Conservation (phyloP, 2,113 vertebrate species). For the Anolis carolinensis region DNA sequence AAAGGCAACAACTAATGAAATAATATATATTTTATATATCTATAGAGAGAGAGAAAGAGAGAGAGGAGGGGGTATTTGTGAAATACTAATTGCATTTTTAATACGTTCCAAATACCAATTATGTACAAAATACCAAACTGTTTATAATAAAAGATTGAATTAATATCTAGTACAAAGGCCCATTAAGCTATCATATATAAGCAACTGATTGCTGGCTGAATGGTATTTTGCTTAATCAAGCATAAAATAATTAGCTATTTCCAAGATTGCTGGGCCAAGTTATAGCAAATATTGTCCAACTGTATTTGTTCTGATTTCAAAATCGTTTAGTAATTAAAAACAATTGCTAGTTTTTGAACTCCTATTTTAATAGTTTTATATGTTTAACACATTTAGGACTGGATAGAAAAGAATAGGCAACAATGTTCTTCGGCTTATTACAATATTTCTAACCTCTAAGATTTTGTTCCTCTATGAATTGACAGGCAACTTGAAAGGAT, state of each 20-base stretch:
- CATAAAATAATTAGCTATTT: conserved; percentile 65
- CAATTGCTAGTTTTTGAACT: not conserved
- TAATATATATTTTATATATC: not conserved
- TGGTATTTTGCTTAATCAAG: conserved; percentile 47
- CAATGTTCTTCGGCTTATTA: not conserved
- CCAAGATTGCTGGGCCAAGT: conserved; percentile 59
- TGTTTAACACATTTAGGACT: not conserved
- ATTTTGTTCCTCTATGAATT: conserved; percentile 52
- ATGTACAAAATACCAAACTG: conserved; percentile 41
- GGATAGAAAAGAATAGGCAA: not conserved
- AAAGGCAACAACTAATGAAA: conserved; percentile 52
- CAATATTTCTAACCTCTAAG: conserved; percentile 13
- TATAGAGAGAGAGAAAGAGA: not conserved
- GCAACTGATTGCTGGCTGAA: conserved; percentile 65
- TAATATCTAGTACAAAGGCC: conserved; percentile 34
- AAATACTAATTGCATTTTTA: conserved; percentile 61
- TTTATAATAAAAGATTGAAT: conserved; percentile 57
- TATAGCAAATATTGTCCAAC: conserved; percentile 49
- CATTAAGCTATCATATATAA: conserved; percentile 66
- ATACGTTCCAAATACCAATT: conserved; percentile 52
- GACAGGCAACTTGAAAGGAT: not conserved
- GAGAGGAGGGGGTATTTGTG: not conserved
- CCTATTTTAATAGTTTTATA: not conserved
- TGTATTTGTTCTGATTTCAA: conserved; percentile 55
- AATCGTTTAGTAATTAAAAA: not conserved